These are phyloP conservation scores for Passer domesticus DNA, from an alignment of 2,113 vertebrate genomes.

Conservation along the genomic window DNA sequence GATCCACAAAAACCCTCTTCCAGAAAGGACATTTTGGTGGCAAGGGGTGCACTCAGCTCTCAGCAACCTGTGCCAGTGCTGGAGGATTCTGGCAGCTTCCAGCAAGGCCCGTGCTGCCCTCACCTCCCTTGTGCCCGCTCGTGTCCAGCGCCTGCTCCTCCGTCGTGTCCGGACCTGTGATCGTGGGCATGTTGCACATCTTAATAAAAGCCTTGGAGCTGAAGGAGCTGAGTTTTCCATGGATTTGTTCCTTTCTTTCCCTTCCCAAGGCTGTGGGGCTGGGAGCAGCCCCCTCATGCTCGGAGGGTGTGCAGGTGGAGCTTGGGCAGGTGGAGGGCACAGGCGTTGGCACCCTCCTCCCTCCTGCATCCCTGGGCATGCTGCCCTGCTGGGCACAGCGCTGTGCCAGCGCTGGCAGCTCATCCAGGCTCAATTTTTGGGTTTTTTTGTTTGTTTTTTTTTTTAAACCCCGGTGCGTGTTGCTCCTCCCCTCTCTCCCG, in stretches of 20 bases:
- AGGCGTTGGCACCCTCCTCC: neutral
- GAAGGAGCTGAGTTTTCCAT: neutral
- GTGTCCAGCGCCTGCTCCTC: neutral
- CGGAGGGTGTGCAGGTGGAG: rapidly evolving
- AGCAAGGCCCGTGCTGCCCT: neutral
- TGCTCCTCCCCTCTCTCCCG: neutral
- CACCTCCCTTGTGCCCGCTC: neutral
- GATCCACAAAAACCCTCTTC: neutral
- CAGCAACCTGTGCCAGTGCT: rapidly evolving
- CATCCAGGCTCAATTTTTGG: rapidly evolving
- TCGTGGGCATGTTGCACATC: neutral
- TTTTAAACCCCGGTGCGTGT: neutral
- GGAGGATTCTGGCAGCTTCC: neutral
- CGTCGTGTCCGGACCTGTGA: neutral
- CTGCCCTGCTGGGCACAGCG: rapidly evolving
- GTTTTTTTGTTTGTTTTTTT: neutral
- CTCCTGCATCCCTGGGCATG: neutral
- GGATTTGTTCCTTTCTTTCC: neutral
- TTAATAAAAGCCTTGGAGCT: conserved; percentile 36
- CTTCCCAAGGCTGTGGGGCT: neutral
- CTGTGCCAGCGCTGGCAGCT: rapidly evolving
- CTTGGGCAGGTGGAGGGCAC: neutral
- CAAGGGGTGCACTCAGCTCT: rapidly evolving
- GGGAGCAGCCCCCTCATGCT: neutral
- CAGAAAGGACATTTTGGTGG: neutral